These are phyloP conservation scores for Heliconius hortense DNA, from an alignment of 2,888 invertebrate genomes.

Conservation along the genomic window DNA sequence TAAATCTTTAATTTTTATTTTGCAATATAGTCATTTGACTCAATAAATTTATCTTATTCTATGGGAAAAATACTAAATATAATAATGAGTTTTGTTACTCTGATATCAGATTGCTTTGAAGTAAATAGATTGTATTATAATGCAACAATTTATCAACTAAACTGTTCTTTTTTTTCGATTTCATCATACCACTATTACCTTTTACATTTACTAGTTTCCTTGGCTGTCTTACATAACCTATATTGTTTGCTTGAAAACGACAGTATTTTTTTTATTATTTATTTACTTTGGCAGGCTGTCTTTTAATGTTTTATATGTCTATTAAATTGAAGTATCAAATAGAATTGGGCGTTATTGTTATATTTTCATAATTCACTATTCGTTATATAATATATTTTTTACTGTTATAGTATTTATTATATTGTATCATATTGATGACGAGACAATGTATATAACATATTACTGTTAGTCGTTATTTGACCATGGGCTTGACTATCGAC, in stretches of 20 bases:
- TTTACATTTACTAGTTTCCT: background rate
- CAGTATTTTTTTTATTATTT: background rate
- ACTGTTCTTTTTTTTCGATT: background rate
- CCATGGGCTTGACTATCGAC: no score
- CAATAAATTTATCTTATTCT: background rate
- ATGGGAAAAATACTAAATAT: background rate
- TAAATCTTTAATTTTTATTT: conserved; percentile 1
- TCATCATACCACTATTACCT: background rate
- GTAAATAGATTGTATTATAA: conserved; percentile 11
- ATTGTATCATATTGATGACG: no score
- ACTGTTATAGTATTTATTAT: no score
- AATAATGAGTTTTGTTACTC: background rate
- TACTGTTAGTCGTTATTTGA: no score
- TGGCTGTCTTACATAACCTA: background rate
- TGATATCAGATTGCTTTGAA: background rate
- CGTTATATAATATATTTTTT: no score
- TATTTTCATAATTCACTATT: no score
- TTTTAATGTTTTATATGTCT: background rate
- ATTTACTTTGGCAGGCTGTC: background rate
- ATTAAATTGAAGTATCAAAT: conserved; percentile 11
- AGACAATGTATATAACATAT: no score
- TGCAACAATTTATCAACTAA: conserved; percentile 6
- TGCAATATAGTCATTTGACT: background rate
- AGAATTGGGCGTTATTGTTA: no score
- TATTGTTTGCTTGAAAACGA: background rate